Percentiles rank a stretch among this genome's conserved stretches.
Evolutionary conservation across 2,797 vertebrate species (phyloP).

Genomic region (Schizothorax lantsangensis): DNA sequence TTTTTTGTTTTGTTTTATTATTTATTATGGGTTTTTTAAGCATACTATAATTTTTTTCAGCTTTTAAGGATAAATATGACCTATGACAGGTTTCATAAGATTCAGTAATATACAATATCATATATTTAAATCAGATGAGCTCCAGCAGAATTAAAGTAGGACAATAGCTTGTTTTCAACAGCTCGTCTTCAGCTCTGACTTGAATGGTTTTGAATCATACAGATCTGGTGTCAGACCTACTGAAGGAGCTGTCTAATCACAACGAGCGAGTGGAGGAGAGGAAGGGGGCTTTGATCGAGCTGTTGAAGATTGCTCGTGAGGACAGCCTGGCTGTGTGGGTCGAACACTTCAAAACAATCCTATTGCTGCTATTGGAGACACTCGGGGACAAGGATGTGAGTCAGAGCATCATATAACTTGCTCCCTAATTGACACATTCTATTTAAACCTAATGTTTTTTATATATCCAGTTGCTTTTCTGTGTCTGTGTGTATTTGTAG

Average conservation of each 20-base stretch:
- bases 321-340: conserved; percentile 96
- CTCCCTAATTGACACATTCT: not conserved
- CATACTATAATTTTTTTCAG: not conserved
- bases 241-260: conserved; percentile 98
- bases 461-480: not conserved
- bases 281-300: conserved; percentile 91
- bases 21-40: not conserved
- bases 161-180: not conserved
- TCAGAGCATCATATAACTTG: not conserved
- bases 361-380: conserved; percentile 94
- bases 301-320: conserved; percentile 94
- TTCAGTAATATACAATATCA: not conserved
- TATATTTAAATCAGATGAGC: not conserved
- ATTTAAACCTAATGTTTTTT: not conserved
- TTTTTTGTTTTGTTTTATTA: not conserved
- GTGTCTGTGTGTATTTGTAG: not conserved
- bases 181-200: conserved; percentile 19
- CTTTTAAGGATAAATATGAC: not conserved
- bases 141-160: not conserved
- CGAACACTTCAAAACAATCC: conserved; percentile 98
- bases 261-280: conserved; percentile 95
- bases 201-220: conserved; percentile 88
- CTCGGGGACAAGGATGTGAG: conserved; percentile 96
- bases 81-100: not conserved
- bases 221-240: conserved; percentile 94